Conservation (phyloP, 2,888 invertebrate species). For the Brachylomia viminalis region DNA sequence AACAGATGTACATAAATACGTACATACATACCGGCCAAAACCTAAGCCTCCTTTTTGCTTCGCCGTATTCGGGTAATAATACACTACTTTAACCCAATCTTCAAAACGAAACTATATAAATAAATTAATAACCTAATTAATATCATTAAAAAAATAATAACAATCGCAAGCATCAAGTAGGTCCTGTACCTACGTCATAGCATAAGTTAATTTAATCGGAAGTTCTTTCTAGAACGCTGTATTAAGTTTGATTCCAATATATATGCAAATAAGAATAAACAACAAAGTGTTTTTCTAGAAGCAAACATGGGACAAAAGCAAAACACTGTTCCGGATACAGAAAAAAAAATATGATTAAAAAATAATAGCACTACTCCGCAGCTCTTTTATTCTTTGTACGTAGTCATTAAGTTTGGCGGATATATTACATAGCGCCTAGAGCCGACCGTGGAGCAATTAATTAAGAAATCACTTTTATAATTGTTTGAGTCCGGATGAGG, state of each 20-base stretch:
- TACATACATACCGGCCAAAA: no score
- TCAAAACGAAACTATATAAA: no score
- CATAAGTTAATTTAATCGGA: conserved; percentile 8
- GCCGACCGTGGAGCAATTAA: conserved; percentile 26
- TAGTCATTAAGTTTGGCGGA: conserved; percentile 34
- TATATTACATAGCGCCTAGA: conserved; percentile 41
- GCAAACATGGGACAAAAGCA: neutral
- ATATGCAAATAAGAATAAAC: conserved; percentile 22
- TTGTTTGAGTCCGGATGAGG: conserved; percentile 31
- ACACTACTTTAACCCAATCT: no score
- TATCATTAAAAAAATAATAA: neutral
- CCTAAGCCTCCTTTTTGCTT: no score
- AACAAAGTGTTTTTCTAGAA: neutral
- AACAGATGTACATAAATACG: no score
- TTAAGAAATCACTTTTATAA: conserved; percentile 47
- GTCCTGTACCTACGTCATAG: no score
- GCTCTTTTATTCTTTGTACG: conserved; percentile 16
- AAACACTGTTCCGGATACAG: neutral
- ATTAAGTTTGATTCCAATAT: conserved; percentile 13
- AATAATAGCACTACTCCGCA: conserved; percentile 32
- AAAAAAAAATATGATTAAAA: conserved; percentile 31
- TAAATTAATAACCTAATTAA: neutral
- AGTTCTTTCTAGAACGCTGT: neutral
- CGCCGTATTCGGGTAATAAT: no score
- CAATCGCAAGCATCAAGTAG: neutral